A percentile compares a stretch with the other conserved stretches of the same genome.
Conservation (phyloP, 2,113 vertebrate species). For the Mugil cephalus region DNA sequence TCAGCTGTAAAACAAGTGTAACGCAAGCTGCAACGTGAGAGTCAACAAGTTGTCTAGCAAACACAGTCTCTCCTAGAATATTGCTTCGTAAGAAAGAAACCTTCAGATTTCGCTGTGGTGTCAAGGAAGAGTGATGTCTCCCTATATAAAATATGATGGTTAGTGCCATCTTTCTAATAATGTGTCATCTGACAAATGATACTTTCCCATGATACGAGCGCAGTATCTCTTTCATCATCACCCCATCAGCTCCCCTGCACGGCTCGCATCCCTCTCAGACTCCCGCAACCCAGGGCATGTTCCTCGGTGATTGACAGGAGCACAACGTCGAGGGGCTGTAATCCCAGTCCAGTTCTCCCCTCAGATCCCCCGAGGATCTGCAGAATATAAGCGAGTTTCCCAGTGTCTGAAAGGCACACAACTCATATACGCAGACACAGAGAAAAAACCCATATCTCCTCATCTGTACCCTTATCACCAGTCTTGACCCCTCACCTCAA, state of each 20-base stretch:
- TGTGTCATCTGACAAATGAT: conserved; percentile 37
- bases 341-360: conserved; percentile 68
- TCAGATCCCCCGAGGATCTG: conserved; percentile 52
- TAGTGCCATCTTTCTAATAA: conserved; percentile 48
- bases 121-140: conserved; percentile 24
- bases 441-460: conserved; percentile 38
- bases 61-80: conserved; percentile 12
- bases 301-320: conserved; percentile 68
- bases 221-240: conserved; percentile 38
- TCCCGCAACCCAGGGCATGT: conserved; percentile 51
- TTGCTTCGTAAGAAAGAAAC: neutral
- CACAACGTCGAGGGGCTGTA: conserved; percentile 37
- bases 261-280: conserved; percentile 36
- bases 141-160: conserved; percentile 20
- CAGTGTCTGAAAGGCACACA: conserved; percentile 39
- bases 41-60: conserved; percentile 13
- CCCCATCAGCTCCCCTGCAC: conserved; percentile 21
- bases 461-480: conserved; percentile 71
- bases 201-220: conserved; percentile 24
- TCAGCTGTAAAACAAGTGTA: neutral
- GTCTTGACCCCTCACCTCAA: conserved; percentile 75
- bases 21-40: neutral
- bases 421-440: conserved; percentile 17
- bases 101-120: conserved; percentile 16
- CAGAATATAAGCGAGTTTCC: conserved; percentile 57